Conservation (phyloP, 2,113 vertebrate genomes). For the Phrynocephalus versicolor region DNA sequence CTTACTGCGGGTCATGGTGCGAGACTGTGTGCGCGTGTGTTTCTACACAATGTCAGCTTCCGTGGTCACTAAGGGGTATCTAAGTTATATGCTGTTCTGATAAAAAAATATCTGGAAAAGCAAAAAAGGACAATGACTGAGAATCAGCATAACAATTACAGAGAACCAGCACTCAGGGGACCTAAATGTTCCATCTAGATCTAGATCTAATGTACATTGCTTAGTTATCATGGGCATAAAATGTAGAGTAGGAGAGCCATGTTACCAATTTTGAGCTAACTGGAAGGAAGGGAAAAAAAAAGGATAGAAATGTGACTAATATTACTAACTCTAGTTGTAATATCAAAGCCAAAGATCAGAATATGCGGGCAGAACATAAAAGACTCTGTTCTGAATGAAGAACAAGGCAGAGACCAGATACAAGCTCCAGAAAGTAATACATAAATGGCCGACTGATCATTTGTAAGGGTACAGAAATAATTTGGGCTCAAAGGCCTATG, state of each 20-base stretch:
- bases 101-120: background rate
- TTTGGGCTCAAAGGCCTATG: background rate
- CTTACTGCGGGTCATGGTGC: constrained; percentile 24
- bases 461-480: background rate
- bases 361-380: too few species aligned
- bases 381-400: too few species aligned
- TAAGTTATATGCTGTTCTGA: background rate
- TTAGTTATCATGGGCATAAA: background rate
- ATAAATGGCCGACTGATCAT: background rate
- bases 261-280: background rate
- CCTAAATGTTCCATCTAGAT: too few species aligned
- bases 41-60: background rate
- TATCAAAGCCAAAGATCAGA: background rate
- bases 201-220: too few species aligned
- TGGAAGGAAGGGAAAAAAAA: background rate
- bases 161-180: background rate
- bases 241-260: background rate
- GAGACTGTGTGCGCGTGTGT: background rate
- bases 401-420: too few species aligned
- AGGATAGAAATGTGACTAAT: background rate
- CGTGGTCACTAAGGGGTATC: background rate
- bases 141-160: too few species aligned
- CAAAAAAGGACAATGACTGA: background rate
- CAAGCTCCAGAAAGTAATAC: too few species aligned
- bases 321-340: too few species aligned